A percentile compares a stretch with the other conserved stretches of the same genome.
phyloP scores from a whole-genome alignment of 1,140 invertebrate species.

The Hesperophylax magnus region DNA sequence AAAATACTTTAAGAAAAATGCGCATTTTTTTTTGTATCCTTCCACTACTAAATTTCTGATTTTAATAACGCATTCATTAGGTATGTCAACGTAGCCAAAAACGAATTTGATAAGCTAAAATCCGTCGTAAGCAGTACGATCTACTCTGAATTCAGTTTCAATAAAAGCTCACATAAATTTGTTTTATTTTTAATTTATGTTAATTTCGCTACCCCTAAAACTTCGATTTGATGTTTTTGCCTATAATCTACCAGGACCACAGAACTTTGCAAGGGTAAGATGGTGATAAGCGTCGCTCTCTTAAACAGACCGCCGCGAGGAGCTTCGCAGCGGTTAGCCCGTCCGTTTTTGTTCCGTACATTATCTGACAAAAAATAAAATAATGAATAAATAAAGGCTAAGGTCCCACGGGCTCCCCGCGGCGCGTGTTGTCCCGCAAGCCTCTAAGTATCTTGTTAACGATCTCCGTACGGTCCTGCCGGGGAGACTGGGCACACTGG shows the following conservation, averaged over 20 bases:
- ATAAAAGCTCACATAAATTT: too few relatives aligned
- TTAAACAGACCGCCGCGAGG: constrained; percentile 54
- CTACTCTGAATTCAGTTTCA: too few relatives aligned
- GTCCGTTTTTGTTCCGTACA: neutral
- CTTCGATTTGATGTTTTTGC: neutral
- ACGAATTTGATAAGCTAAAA: too few relatives aligned
- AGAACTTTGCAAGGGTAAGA: constrained; percentile 43
- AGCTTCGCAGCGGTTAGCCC: constrained; percentile 20
- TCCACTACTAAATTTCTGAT: too few relatives aligned
- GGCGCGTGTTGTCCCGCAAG: constrained; percentile 54
- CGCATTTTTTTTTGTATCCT: too few relatives aligned
- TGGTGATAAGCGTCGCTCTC: constrained; percentile 53
- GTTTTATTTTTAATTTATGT: too few relatives aligned
- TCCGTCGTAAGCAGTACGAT: too few relatives aligned
- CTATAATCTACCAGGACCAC: neutral
- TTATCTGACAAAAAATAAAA: constrained; percentile 29
- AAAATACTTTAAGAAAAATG: too few relatives aligned
- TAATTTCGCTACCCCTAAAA: too few relatives aligned
- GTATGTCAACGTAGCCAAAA: too few relatives aligned
- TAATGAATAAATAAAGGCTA: constrained; percentile 42
- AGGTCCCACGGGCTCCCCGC: constrained; percentile 48
- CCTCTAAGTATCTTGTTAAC: constrained; percentile 57
- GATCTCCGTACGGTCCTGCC: constrained; percentile 39
- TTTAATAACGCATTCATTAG: too few relatives aligned
- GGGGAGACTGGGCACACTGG: neutral